These are phyloP conservation scores for Drosophila simulans DNA, from an alignment of 1,140 invertebrate genomes.

Conservation along the genomic window DNA sequence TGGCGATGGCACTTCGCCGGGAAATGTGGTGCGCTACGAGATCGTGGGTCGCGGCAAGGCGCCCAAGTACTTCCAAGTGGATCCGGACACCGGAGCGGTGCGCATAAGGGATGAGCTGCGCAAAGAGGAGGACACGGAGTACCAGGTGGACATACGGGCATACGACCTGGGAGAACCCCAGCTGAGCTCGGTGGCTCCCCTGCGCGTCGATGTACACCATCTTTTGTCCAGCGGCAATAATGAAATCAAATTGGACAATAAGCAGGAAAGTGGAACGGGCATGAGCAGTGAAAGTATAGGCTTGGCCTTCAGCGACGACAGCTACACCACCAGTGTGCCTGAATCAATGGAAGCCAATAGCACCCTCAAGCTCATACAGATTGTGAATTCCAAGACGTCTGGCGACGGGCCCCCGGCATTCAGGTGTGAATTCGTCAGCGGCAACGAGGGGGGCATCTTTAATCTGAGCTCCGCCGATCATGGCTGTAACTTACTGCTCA, in stretches of 20 bases:
- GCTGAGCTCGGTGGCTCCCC: constrained; percentile 90
- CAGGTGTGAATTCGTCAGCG: constrained; percentile 89
- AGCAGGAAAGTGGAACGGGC: constrained; percentile 52
- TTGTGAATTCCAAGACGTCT: constrained; percentile 79
- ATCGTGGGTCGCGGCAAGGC: constrained; percentile 92
- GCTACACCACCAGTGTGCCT: constrained; percentile 91
- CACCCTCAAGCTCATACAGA: constrained; percentile 78
- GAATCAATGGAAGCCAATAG: constrained; percentile 86
- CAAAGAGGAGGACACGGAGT: constrained; percentile 93
- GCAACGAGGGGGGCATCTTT: constrained; percentile 90
- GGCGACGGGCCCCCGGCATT: constrained; percentile 57
- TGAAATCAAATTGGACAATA: constrained; percentile 50
- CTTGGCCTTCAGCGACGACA: constrained; percentile 92
- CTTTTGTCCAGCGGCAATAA: constrained; percentile 86
- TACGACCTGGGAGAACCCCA: constrained; percentile 95
- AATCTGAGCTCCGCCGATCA: constrained; percentile 89
- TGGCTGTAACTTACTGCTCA: constrained; percentile 91
- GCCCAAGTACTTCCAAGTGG: constrained; percentile 93
- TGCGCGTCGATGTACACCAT: constrained; percentile 93
- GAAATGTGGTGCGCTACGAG: constrained; percentile 92
- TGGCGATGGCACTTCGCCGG: constrained; percentile 92
- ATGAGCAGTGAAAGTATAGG: constrained; percentile 88
- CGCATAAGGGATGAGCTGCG: constrained; percentile 92
- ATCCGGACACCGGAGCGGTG: constrained; percentile 92
- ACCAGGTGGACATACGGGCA: constrained; percentile 93